These are phyloP conservation scores for Ceyx melanurus DNA, from an alignment of 2,113 vertebrate species.

Conservation along the genomic window DNA sequence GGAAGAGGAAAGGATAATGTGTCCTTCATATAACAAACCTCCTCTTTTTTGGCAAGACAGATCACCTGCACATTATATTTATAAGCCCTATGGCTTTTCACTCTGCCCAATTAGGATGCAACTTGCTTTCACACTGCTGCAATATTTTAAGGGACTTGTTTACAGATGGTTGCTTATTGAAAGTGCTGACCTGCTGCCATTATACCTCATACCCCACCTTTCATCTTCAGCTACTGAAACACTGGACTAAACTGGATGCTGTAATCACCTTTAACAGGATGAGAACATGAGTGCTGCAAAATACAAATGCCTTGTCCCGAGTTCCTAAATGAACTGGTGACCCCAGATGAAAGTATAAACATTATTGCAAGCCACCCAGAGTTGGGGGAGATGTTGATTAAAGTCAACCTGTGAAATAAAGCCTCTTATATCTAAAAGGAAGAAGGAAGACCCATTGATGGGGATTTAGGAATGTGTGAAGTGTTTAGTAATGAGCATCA, in stretches of 20 bases:
- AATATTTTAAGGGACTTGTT: slow-evolving; percentile 27
- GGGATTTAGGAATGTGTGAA: background rate
- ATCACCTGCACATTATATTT: slow-evolving; percentile 64
- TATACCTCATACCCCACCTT: slow-evolving; percentile 22
- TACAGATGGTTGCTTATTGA: slow-evolving; percentile 37
- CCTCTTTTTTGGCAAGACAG: slow-evolving; percentile 75
- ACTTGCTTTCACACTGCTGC: slow-evolving; percentile 41
- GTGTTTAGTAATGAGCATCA: slow-evolving; percentile 11
- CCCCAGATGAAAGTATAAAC: background rate
- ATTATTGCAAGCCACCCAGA: background rate
- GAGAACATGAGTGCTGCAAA: background rate
- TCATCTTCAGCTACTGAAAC: slow-evolving; percentile 25
- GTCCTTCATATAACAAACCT: slow-evolving; percentile 94
- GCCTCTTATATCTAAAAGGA: background rate
- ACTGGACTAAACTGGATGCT: slow-evolving; percentile 14
- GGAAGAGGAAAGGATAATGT: slow-evolving; percentile 85
- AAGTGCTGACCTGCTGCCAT: slow-evolving; percentile 42
- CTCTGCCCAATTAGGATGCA: slow-evolving; percentile 67
- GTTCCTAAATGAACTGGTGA: background rate
- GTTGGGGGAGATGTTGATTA: background rate
- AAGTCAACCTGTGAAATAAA: slow-evolving; percentile 4
- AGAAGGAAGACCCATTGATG: background rate
- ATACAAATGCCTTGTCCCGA: background rate
- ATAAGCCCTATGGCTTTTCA: slow-evolving; percentile 68
- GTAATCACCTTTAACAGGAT: slow-evolving; percentile 19